Conservation (phyloP, 2,888 invertebrate species). For the Embidobia sp. region DNA sequence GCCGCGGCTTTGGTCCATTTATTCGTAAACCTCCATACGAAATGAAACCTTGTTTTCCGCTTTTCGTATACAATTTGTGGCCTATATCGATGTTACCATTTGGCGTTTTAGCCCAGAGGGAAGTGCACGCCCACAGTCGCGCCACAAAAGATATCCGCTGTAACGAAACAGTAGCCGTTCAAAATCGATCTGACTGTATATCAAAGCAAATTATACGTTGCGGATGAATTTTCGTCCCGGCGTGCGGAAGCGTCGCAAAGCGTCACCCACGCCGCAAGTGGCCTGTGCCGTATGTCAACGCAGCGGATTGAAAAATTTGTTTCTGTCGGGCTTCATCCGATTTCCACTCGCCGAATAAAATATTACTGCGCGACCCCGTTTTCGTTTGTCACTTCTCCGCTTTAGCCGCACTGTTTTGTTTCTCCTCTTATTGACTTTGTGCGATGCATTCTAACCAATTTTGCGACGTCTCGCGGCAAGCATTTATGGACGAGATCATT, state of each 20-base stretch:
- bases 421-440: conserved; percentile 50
- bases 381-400: conserved; percentile 54
- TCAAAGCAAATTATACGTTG: conserved; percentile 79
- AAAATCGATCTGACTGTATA: conserved; percentile 77
- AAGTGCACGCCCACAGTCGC: conserved; percentile 79
- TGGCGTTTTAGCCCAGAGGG: conserved; percentile 78
- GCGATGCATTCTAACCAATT: conserved; percentile 52
- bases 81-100: conserved; percentile 75
- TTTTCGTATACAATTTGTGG: conserved; percentile 68
- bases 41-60: conserved; percentile 66
- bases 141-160: conserved; percentile 81
- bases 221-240: conserved; percentile 73
- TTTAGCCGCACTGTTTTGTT: conserved; percentile 31
- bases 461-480: conserved; percentile 26
- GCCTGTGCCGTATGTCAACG: conserved; percentile 57
- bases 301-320: conserved; percentile 65
- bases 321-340: conserved; percentile 67
- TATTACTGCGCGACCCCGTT: conserved; percentile 62
- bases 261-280: conserved; percentile 52
- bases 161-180: conserved; percentile 79
- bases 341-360: conserved; percentile 67
- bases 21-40: conserved; percentile 64
- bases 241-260: conserved; percentile 59
- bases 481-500: conserved; percentile 40
- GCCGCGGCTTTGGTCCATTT: conserved; percentile 63